Percentiles rank a stretch among this genome's conserved stretches.
These are phyloP conservation scores for Zapus hudsonius DNA, from an alignment of 2,113 vertebrate genomes.

Conservation along the genomic window DNA sequence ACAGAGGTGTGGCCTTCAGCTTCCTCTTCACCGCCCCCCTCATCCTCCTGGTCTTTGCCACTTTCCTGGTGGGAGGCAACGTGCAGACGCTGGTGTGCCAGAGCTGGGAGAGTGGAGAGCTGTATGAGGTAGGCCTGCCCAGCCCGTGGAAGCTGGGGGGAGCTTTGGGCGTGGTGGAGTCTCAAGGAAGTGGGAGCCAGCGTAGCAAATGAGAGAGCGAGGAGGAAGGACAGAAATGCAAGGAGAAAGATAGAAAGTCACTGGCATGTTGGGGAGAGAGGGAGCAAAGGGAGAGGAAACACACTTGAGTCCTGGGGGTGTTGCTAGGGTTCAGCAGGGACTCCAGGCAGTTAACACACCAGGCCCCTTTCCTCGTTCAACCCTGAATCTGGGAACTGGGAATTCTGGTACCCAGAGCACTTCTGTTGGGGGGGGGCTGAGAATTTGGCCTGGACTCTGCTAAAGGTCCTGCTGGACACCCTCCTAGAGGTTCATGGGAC, in stretches of 20 bases:
- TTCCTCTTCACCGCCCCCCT: constrained; percentile 88
- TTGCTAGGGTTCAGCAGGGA: no score
- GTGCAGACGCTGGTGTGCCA: constrained; percentile 86
- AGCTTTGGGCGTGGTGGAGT: background rate
- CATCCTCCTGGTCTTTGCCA: constrained; percentile 86
- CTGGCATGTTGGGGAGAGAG: no score
- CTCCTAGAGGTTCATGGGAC: background rate
- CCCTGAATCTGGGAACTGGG: background rate
- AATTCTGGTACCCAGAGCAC: background rate
- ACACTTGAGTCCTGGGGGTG: background rate
- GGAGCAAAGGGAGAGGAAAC: no score
- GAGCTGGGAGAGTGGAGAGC: constrained; percentile 86
- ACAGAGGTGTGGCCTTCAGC: constrained; percentile 85
- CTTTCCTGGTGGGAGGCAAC: constrained; percentile 89
- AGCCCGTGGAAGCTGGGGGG: background rate
- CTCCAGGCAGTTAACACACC: fast-evolving
- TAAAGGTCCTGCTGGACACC: fast-evolving
- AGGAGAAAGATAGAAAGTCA: background rate
- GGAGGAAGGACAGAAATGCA: no score
- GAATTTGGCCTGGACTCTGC: background rate
- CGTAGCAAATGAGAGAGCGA: background rate
- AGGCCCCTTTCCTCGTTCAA: no score
- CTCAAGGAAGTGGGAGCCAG: background rate
- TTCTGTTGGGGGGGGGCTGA: background rate
- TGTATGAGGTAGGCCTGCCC: constrained; percentile 85